Evolutionary conservation across 2,888 invertebrate genomes (phyloP).

Genomic region (Cetonia aurata): DNA sequence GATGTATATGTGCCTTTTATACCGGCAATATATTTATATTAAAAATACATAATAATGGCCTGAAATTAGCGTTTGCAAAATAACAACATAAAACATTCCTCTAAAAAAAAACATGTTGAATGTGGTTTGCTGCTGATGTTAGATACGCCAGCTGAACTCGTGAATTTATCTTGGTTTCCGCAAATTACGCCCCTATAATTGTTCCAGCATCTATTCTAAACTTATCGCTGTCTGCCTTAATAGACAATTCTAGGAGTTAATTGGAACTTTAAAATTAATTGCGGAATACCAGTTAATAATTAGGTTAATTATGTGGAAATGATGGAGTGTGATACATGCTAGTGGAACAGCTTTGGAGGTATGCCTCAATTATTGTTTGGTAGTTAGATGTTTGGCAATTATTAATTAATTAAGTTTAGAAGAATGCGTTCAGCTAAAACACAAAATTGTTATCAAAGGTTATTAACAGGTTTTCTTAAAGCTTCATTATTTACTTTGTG

Average conservation of each 20-base stretch:
- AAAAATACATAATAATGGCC: too few species aligned
- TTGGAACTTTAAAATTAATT: slow-evolving; percentile 31
- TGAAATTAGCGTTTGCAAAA: slow-evolving; percentile 3
- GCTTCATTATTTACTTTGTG: too few species aligned
- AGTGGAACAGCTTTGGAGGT: background rate
- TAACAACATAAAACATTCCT: too few species aligned
- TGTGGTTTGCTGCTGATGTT: too few species aligned
- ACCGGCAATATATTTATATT: too few species aligned
- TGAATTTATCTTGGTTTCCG: slow-evolving; percentile 22
- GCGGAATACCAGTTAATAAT: background rate
- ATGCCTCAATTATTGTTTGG: background rate
- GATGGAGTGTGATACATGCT: background rate
- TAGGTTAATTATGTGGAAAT: slow-evolving; percentile 13
- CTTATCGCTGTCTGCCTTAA: slow-evolving; percentile 8
- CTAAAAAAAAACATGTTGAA: too few species aligned
- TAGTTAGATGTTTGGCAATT: too few species aligned
- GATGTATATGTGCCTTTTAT: too few species aligned
- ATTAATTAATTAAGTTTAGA: background rate
- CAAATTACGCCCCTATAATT: slow-evolving; percentile 27
- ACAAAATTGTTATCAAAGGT: too few species aligned
- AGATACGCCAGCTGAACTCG: background rate
- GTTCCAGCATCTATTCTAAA: slow-evolving; percentile 9
- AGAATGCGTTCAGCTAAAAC: background rate
- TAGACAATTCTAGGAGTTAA: slow-evolving; percentile 22
- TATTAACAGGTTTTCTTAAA: too few species aligned